Evolutionary conservation across 2,113 vertebrate species (phyloP).

Genomic region (Hepsetus odoe): DNA sequence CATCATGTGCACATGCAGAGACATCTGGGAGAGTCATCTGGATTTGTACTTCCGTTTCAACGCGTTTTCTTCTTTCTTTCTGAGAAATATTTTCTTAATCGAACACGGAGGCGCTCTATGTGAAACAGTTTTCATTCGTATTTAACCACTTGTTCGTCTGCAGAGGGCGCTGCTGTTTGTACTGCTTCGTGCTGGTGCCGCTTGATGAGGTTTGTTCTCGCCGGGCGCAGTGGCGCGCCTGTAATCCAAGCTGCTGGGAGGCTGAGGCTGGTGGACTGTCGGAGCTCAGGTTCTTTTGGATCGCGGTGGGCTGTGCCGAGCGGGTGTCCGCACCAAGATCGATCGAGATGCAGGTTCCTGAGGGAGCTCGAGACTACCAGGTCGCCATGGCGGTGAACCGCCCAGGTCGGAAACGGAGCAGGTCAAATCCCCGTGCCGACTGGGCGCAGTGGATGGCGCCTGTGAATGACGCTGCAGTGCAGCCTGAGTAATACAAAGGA

Average conservation of each 20-base stretch:
- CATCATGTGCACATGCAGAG: no score
- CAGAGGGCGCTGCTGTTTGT: not conserved
- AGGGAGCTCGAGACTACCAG: conserved; percentile 31
- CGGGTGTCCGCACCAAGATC: conserved; percentile 23
- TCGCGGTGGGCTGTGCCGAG: conserved; percentile 12
- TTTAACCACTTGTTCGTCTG: not conserved
- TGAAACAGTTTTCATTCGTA: no score
- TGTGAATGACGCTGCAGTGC: not conserved
- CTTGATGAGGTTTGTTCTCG: not conserved
- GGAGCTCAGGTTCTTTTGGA: conserved; percentile 25
- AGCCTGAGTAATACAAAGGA: not conserved
- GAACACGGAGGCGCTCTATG: not conserved
- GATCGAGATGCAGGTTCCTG: conserved; percentile 36
- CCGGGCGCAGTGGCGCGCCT: conserved; percentile 38
- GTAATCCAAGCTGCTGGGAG: conserved; percentile 39
- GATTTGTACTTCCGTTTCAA: no score
- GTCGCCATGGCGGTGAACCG: conserved; percentile 22
- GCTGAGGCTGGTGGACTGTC: conserved; percentile 16
- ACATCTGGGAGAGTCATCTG: no score
- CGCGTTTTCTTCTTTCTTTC: no score
- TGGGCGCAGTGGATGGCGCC: not conserved
- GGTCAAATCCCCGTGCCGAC: not conserved
- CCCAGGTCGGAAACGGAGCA: conserved; percentile 15
- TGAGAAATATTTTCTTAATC: no score
- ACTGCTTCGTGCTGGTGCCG: not conserved